Evolutionary conservation across 2,113 vertebrate species (phyloP).

Genomic region (Pogona vitticeps): DNA sequence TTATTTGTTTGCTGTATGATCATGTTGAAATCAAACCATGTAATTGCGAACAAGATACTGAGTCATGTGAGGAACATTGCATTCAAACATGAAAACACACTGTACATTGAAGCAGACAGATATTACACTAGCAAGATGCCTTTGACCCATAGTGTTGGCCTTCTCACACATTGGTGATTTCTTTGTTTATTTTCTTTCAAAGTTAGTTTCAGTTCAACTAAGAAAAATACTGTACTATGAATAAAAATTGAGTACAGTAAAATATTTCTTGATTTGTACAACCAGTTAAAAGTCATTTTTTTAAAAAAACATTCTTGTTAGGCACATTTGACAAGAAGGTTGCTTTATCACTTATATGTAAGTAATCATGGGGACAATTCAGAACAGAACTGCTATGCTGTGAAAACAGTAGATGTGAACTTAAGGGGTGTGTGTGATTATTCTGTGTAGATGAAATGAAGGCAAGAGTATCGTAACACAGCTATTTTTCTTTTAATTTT

Average conservation of each 20-base stretch:
- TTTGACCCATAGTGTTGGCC: neutral
- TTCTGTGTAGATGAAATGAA: slow-evolving; percentile 41
- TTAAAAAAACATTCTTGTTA: slow-evolving; percentile 19
- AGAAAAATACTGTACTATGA: neutral
- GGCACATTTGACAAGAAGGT: neutral
- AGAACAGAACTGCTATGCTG: slow-evolving; percentile 41
- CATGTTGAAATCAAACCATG: slow-evolving; percentile 45
- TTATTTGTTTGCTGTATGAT: neutral
- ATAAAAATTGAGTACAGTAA: neutral
- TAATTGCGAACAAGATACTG: slow-evolving; percentile 39
- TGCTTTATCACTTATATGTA: slow-evolving; percentile 21
- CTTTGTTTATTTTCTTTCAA: neutral
- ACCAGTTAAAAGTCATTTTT: slow-evolving; percentile 23
- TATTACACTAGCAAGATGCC: slow-evolving; percentile 29
- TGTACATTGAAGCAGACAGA: slow-evolving; percentile 40
- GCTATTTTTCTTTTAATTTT: slow-evolving; percentile 1
- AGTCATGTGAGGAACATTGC: slow-evolving; percentile 41
- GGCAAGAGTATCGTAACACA: slow-evolving; percentile 25
- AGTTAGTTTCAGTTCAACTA: neutral
- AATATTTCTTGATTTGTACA: neutral
- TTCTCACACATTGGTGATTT: rapidly evolving
- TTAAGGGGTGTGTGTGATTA: slow-evolving; percentile 30
- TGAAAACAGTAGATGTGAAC: slow-evolving; percentile 37
- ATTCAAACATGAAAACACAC: slow-evolving; percentile 39
- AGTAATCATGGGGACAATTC: slow-evolving; percentile 40